Evolutionary conservation across 2,797 vertebrate genomes (phyloP), one percentile per base, ranked within the genome.

Genomic region (Myotis myotis): DNA sequence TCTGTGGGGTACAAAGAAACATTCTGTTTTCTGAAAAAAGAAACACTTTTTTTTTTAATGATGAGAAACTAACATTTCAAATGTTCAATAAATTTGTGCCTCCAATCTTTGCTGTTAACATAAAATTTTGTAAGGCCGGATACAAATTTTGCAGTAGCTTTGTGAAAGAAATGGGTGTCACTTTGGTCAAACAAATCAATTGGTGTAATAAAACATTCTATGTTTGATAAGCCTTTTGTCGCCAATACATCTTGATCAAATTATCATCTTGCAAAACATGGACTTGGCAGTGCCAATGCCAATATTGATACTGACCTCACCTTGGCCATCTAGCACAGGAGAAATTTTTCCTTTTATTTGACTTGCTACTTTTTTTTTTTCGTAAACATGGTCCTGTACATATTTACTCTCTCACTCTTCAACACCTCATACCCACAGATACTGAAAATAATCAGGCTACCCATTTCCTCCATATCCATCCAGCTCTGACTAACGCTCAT

Each of bases 261-360:
- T 87, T 82, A 96, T 84, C 84, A 23, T 94, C 96, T 96, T 88
- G 84, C 96, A 96, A 97, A 98, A 96, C 87, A 95, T 83, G 95
- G 91, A 90, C 6, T 74, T 95, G 72, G 90, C 87, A 91, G 83
- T 66, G 49, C 78, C 95, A 96, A 28, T 55, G 79, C 91, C 94
- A 98, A 97, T 98, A 98, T 98, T 98, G 96, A 98, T 96, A 98
- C 75, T 98, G 96, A 95, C 97, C 98, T 98, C 96, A 9, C 98
- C 98, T 94, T 97, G 75, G 85, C 92, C 95, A 87, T 87, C 80
- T 4, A 79, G 94, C 93, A 92, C 75, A 84, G 88, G 88, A 91
- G 80, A 97, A 94, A 85, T 95, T 97, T 64, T 0, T 72, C 60
- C 51, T 90, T 78, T 91, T 85, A 94, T 75, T 96, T 98, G 95